Evolutionary conservation across 2,113 vertebrate genomes (phyloP).

Genomic region (Cariama cristata): DNA sequence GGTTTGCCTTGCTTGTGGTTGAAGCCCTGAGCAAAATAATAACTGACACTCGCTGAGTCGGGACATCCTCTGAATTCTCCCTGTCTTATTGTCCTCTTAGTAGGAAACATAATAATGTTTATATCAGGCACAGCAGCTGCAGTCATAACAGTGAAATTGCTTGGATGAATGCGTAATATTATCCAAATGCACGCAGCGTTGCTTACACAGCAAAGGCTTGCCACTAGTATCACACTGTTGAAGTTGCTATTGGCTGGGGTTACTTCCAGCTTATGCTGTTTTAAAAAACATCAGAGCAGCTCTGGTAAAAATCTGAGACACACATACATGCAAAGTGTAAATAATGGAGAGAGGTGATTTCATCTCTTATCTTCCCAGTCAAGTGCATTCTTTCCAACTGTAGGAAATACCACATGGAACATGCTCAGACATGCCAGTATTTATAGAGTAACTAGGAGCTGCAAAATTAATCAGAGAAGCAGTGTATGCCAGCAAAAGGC

Average conservation of each 20-base stretch:
- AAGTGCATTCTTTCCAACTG: slow-evolving; percentile 21
- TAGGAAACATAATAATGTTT: neutral
- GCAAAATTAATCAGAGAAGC: slow-evolving; percentile 38
- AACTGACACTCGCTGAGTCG: neutral
- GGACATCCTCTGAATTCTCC: neutral
- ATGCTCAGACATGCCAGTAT: slow-evolving; percentile 52
- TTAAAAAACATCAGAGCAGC: neutral
- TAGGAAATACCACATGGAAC: slow-evolving; percentile 43
- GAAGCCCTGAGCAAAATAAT: neutral
- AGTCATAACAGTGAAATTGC: neutral
- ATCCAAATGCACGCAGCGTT: neutral
- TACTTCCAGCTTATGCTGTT: neutral
- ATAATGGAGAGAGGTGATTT: neutral
- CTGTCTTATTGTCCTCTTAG: neutral
- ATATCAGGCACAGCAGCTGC: neutral
- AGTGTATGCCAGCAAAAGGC: slow-evolving; percentile 37
- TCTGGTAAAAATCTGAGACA: neutral
- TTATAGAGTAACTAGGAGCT: slow-evolving; percentile 54
- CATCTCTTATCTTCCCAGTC: neutral
- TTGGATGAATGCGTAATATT: neutral
- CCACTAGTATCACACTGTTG: neutral
- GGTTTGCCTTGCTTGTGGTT: neutral
- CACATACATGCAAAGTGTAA: neutral
- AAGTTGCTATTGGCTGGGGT: neutral
- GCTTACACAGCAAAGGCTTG: neutral